Base-by-base conservation (phyloP, 1,140 invertebrate species). In the Helicorthomorpha holstii region DNA sequence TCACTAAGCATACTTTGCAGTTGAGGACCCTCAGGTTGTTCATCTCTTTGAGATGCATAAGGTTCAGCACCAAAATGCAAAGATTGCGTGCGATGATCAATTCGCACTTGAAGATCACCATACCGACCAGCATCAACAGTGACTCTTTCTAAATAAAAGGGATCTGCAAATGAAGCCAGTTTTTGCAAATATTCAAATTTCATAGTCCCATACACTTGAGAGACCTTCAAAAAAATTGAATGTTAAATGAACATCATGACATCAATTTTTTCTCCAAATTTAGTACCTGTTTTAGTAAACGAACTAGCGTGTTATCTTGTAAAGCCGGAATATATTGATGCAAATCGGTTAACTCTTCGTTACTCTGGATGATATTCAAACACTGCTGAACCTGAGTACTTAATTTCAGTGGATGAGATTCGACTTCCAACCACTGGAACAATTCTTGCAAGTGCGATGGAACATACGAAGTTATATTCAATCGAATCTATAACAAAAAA, bases 201-300 rank as follows among this genome's bases (percentile, higher is more conserved):
- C 47, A 98, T 83, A 16, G 85, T 89, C 59, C 93, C 85, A 68
- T 97, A 98, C 22, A 96, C 90, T 70, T 98, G 90, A 0, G 87
- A 85, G 34, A 91, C 78, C 64, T 82, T 71, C 4, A 61, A 41
- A 12, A 12, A 19, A 19, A 12, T 12, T 41, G 19, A 41, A 41
- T 12, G 38, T 41, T 41, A 41, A 12, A 41, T 19, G n/a, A n/a
- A n/a, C n/a, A n/a, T n/a, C n/a, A n/a, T n/a, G n/a, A n/a, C n/a
- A n/a, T n/a, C n/a, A n/a, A n/a, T n/a, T n/a, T n/a, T n/a, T n/a
- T n/a, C n/a, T n/a, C n/a, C n/a, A n/a, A n/a, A n/a, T n/a, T 12
- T 10, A n/a, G n/a, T n/a, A 77, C 69, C 68, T 87, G 83, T 54
- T 91, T 83, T 4, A 97, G 78, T 0, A 96, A 72, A 16, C 91